Conservation (phyloP, 2,888 invertebrate species). For the Caenorhabditis uteleia region DNA sequence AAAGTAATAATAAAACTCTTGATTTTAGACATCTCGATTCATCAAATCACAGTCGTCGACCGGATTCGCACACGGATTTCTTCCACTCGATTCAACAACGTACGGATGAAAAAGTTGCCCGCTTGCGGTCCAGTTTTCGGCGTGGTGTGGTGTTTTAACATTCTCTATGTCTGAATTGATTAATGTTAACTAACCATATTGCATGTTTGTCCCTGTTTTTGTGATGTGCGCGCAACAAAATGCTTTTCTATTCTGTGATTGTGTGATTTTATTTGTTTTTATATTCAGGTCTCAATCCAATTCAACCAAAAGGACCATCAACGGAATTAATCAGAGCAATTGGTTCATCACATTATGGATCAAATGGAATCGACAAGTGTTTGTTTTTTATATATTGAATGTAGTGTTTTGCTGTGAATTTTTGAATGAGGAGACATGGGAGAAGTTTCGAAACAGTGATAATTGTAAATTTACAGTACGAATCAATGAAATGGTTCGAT, state of each 20-base stretch:
- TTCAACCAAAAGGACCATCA: slow-evolving; percentile 16
- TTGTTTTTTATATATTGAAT: background rate
- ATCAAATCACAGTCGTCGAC: slow-evolving; percentile 3
- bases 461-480: slow-evolving; percentile 56
- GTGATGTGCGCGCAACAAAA: background rate
- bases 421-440: background rate
- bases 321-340: slow-evolving; percentile 18
- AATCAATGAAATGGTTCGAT: slow-evolving; percentile 50
- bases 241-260: background rate
- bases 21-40: slow-evolving; percentile 1
- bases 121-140: slow-evolving; percentile 30
- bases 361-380: too few species aligned
- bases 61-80: slow-evolving; percentile 12
- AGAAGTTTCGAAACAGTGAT: background rate
- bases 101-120: slow-evolving; percentile 11
- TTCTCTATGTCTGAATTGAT: too few species aligned
- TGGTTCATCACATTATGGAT: background rate
- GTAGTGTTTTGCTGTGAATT: background rate
- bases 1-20: background rate
- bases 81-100: slow-evolving; percentile 23
- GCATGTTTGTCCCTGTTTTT: background rate
- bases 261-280: slow-evolving; percentile 1
- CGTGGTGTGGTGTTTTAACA: slow-evolving; percentile 30
- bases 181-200: slow-evolving; percentile 1
- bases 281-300: slow-evolving; percentile 17